These are phyloP conservation scores for Chaetogeoica ovagalla DNA, from an alignment of 2,888 invertebrate species.

Conservation along the genomic window DNA sequence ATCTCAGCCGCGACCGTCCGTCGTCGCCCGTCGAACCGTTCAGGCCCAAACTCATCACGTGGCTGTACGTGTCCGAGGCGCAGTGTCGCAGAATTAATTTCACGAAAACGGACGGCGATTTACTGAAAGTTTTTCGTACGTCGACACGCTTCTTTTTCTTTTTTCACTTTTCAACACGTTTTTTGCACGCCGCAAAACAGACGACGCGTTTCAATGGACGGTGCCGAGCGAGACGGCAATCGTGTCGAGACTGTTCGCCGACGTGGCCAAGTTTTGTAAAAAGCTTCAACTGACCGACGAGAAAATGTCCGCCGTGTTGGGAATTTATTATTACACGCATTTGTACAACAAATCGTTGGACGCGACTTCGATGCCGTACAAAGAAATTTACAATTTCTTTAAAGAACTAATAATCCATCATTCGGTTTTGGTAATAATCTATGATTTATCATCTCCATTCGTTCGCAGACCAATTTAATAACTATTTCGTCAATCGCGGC, in stretches of 20 bases:
- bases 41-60: conserved; percentile 14
- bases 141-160: background rate
- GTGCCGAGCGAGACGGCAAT: background rate
- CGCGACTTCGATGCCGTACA: background rate
- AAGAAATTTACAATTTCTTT: conserved; percentile 23
- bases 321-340: conserved; percentile 35
- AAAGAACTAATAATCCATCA: conserved; percentile 39
- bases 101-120: conserved; percentile 13
- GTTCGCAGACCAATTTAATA: too few relatives aligned
- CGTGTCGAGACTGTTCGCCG: conserved; percentile 25
- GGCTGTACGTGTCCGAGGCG: conserved; percentile 23
- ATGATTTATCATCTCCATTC: too few relatives aligned
- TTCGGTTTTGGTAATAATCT: conserved; percentile 24
- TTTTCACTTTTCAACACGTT: too few relatives aligned
- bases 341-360: conserved; percentile 6
- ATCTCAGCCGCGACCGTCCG: background rate
- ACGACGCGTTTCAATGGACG: conserved; percentile 20
- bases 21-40: background rate
- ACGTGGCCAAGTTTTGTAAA: conserved; percentile 26
- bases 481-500: too few relatives aligned
- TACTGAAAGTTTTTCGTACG: conserved; percentile 10
- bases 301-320: conserved; percentile 38
- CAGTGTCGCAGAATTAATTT: conserved; percentile 20
- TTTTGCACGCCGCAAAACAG: background rate
- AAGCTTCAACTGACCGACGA: background rate